Conservation (phyloP, 1,140 invertebrate genomes). For the Diachasmimorpha longicaudata region DNA sequence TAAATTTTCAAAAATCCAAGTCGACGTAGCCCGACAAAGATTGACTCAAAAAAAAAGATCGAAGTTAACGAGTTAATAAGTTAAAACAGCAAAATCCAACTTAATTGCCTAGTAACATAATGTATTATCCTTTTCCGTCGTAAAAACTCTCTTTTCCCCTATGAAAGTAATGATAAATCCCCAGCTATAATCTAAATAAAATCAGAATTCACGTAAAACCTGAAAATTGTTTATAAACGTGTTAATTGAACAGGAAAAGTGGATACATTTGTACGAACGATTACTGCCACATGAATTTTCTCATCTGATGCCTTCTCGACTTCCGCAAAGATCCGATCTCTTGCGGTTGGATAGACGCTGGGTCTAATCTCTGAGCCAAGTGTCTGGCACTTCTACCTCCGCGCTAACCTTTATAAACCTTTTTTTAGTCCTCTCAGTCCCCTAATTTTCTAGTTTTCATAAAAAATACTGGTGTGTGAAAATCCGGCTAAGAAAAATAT, state of each 20-base stretch:
- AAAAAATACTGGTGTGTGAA: neutral
- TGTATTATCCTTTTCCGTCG: too few species aligned
- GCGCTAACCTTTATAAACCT: neutral
- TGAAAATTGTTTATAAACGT: neutral
- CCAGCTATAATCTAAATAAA: neutral
- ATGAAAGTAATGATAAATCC: neutral
- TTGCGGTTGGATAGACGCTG: conserved; percentile 4
- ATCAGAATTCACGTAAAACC: neutral
- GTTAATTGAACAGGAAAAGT: neutral
- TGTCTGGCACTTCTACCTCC: neutral
- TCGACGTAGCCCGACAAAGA: too few species aligned
- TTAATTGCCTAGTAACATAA: too few species aligned
- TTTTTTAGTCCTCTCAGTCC: neutral
- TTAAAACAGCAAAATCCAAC: too few species aligned
- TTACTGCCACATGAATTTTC: conserved; percentile 10
- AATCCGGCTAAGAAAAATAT: too few species aligned
- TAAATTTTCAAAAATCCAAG: too few species aligned
- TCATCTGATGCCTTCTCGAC: conserved; percentile 3
- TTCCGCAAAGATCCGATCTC: conserved; percentile 10
- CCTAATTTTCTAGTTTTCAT: neutral
- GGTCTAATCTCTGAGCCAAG: neutral
- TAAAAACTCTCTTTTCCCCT: neutral
- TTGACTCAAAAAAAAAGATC: too few species aligned
- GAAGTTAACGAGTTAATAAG: too few species aligned
- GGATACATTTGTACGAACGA: neutral